Conservation (phyloP, 2,113 vertebrate genomes). For the Phyllopteryx taeniolatus region DNA sequence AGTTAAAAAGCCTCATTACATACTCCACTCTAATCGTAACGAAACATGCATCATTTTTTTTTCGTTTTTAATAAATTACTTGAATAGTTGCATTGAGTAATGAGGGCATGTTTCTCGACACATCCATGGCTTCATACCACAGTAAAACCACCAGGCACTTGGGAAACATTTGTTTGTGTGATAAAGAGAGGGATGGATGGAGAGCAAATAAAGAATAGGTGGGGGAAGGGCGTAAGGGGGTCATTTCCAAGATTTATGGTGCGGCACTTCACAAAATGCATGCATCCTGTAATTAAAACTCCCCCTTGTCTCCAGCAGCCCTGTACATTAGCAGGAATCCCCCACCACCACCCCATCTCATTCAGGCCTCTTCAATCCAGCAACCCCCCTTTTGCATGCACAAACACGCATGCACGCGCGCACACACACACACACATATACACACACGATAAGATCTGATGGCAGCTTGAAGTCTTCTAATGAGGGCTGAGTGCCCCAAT, state of each 20-base stretch:
- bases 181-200: slow-evolving; percentile 28
- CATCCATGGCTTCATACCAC: slow-evolving; percentile 1
- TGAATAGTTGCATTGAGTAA: not conserved
- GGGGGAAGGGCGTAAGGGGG: slow-evolving; percentile 42
- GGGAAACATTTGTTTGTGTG: slow-evolving; percentile 59
- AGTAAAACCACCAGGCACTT: slow-evolving; percentile 15
- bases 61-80: not conserved
- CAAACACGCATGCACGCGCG: not conserved
- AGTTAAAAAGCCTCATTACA: not conserved
- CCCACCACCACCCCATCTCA: slow-evolving; percentile 31
- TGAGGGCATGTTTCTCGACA: not conserved
- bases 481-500: slow-evolving; percentile 57
- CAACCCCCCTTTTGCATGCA: slow-evolving; percentile 5
- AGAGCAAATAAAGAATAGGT: slow-evolving; percentile 41
- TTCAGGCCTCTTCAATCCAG: slow-evolving; percentile 17
- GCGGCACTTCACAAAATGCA: slow-evolving; percentile 69
- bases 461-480: slow-evolving; percentile 61
- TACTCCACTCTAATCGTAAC: not conserved
- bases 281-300: slow-evolving; percentile 80
- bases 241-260: slow-evolving; percentile 75
- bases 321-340: slow-evolving; percentile 55
- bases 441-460: slow-evolving; percentile 60
- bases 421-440: slow-evolving; percentile 1
- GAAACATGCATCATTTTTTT: not conserved
- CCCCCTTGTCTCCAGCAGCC: slow-evolving; percentile 57